phyloP scores from a whole-genome alignment of 2,888 invertebrate genomes.

The Cristatella mucedo region DNA sequence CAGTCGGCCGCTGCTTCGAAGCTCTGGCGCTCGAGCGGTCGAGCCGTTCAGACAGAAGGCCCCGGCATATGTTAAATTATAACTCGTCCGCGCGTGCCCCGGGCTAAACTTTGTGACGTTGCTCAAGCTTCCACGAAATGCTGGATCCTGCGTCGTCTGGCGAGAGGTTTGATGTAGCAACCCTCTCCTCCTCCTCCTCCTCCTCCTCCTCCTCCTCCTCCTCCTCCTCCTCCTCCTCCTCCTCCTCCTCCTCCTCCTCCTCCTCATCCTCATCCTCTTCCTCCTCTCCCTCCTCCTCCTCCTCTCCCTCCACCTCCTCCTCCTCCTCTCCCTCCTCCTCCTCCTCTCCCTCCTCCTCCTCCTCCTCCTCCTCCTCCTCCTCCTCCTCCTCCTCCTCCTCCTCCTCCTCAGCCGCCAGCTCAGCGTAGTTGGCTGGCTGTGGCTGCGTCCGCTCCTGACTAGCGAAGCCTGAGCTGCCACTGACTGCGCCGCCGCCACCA shows the following conservation, averaged over 20 bases:
- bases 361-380: background rate
- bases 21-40: no score
- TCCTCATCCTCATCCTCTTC: no score
- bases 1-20: no score
- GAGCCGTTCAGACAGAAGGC: no score
- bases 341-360: background rate
- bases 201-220: background rate
- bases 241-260: no score
- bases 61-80: no score
- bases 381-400: background rate
- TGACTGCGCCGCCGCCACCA: background rate
- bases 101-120: no score
- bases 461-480: background rate
- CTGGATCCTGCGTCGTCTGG: no score
- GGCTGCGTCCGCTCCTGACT: background rate
- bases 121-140: no score
- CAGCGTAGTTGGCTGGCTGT: background rate
- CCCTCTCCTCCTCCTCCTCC: background rate
- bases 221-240: constrained; percentile 2
- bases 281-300: background rate
- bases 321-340: background rate
- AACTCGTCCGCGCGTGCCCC: no score
- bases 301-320: background rate
- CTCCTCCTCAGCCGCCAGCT: no score
- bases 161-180: no score